phyloP scores from a whole-genome alignment of 2,113 vertebrate genomes.

The Pluvianellus socialis region DNA sequence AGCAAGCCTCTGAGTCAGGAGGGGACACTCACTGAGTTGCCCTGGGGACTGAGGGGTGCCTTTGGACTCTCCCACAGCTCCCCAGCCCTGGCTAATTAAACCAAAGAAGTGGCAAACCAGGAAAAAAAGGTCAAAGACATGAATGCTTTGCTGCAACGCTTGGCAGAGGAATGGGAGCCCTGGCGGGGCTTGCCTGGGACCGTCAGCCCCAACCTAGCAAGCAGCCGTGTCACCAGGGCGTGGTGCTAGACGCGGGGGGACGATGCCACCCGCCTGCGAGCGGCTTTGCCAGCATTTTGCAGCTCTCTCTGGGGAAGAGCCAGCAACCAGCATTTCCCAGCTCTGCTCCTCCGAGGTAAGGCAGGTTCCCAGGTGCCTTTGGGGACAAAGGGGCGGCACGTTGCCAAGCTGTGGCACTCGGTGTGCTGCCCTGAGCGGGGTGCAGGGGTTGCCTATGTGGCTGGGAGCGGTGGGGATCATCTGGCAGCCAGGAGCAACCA shows the following conservation, averaged over 20 bases:
- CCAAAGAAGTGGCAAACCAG: neutral
- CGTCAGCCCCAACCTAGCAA: fast-evolving
- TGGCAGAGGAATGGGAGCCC: neutral
- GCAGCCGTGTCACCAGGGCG: neutral
- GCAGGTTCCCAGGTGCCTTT: neutral
- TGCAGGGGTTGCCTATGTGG: fast-evolving
- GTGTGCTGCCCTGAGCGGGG: neutral
- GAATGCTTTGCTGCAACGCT: fast-evolving
- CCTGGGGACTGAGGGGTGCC: neutral
- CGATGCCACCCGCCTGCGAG: neutral
- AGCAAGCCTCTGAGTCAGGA: slow-evolving; percentile 36
- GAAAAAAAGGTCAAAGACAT: neutral
- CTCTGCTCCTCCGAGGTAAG: neutral
- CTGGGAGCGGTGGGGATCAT: fast-evolving
- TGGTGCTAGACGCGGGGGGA: neutral
- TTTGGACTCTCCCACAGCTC: neutral
- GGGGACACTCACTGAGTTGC: neutral
- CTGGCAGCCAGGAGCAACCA: neutral
- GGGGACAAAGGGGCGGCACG: fast-evolving
- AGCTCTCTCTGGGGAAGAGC: neutral
- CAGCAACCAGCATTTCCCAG: neutral
- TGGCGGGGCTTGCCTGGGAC: fast-evolving
- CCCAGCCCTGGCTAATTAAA: neutral
- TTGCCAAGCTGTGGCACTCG: fast-evolving
- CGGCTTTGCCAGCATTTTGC: neutral